Percentiles rank a stretch among this genome's conserved stretches.
These are phyloP conservation scores for Penaeus monodon DNA, from an alignment of 2,888 invertebrate species.

Conservation along the genomic window DNA sequence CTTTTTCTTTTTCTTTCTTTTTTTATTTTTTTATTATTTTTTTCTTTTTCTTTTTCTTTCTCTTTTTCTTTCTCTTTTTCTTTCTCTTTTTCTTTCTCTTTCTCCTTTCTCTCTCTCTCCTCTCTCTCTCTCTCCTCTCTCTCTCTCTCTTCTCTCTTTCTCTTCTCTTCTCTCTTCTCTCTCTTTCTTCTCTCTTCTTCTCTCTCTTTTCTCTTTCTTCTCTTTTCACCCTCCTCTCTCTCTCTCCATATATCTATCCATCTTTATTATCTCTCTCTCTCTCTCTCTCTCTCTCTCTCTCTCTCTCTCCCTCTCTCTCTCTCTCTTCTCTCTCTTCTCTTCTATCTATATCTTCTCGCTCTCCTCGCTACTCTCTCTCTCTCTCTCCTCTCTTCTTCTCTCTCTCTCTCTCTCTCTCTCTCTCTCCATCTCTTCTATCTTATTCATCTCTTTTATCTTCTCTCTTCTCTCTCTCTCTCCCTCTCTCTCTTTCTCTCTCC, in stretches of 20 bases:
- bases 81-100: background rate
- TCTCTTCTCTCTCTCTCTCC: rapidly evolving
- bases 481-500: too few species aligned
- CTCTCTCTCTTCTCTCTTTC: conserved; percentile 16
- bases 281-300: too few species aligned
- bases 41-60: background rate
- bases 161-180: conserved; percentile 18
- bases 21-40: background rate
- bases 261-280: too few species aligned
- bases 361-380: too few species aligned
- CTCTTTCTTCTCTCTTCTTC: background rate
- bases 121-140: conserved; percentile 40
- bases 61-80: background rate
- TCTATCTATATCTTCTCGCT: too few species aligned
- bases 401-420: too few species aligned
- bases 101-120: conserved; percentile 19
- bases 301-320: too few species aligned
- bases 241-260: background rate
- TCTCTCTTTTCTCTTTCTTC: background rate
- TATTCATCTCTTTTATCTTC: too few species aligned
- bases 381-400: too few species aligned
- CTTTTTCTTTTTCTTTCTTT: background rate
- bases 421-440: too few species aligned
- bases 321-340: too few species aligned
- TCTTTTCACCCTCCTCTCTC: background rate